Evolutionary conservation across 2,888 invertebrate genomes (phyloP).

Genomic region (Melanostoma mellinum): DNA sequence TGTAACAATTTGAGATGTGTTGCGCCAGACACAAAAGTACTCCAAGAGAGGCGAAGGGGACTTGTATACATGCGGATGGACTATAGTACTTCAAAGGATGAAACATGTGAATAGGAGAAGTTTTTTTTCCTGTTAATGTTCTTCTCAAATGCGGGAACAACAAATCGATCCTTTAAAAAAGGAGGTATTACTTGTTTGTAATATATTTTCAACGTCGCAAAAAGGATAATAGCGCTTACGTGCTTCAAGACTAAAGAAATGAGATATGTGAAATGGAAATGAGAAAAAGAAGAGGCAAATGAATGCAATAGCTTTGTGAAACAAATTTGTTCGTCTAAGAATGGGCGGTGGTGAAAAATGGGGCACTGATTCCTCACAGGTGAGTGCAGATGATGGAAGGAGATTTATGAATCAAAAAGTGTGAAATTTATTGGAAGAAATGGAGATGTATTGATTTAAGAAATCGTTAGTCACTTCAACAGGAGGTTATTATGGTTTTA

Average conservation of each 20-base stretch:
- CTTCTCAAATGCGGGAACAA: background rate
- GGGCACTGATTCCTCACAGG: background rate
- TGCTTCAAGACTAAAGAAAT: constrained; percentile 30
- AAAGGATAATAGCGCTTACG: constrained; percentile 59
- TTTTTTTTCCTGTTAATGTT: too few relatives aligned
- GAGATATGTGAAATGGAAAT: constrained; percentile 8
- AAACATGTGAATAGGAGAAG: too few relatives aligned
- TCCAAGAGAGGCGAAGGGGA: background rate
- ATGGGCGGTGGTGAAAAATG: constrained; percentile 42
- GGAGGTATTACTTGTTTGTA: constrained; percentile 44
- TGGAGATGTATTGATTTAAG: constrained; percentile 30
- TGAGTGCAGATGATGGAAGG: background rate
- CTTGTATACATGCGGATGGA: constrained; percentile 1
- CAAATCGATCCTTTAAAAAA: constrained; percentile 29
- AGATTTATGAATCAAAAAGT: constrained; percentile 52
- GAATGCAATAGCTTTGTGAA: constrained; percentile 45
- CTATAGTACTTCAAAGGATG: background rate
- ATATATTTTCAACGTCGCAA: constrained; percentile 35
- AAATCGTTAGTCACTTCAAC: constrained; percentile 22
- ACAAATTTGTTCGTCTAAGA: constrained; percentile 39
- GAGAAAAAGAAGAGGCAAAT: background rate
- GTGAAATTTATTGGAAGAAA: constrained; percentile 33
- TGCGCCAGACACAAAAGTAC: constrained; percentile 14
- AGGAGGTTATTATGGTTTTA: constrained; percentile 16
- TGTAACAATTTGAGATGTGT: constrained; percentile 54